Evolutionary conservation across 2,113 vertebrate genomes (phyloP), one percentile per base, ranked within the genome.

Genomic region (Aleadryas rufinucha): DNA sequence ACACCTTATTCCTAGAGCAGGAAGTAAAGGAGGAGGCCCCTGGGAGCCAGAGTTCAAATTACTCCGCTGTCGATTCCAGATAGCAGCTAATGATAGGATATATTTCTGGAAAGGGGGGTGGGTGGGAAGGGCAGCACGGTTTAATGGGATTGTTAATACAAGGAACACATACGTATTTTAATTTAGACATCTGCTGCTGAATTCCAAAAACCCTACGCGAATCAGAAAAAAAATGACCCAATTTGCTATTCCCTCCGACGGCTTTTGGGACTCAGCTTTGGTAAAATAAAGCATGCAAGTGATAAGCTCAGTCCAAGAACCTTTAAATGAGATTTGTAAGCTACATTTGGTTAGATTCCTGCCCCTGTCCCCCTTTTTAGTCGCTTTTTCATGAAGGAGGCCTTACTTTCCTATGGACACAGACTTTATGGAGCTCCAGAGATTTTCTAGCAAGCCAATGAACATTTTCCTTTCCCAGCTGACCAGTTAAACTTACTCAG

Each of bases 11-110:
- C 98, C 98, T 98, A 96, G 97, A 99, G 98, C 98, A 99, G 99
- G 98, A 99, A 98, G 98, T 99, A 99, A 99, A 99, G 98, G 98
- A 99, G 98, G 98, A 98, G 98, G 98, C 99, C 98, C 98, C 87
- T 97, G 99, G 99, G 99, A 99, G 97, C 96, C 97, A 97, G 98
- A 98, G 98, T 98, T 99, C 98, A 99, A 99, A 99, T 99, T 99
- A 99, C 98, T 98, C 97, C 90, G 95, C 97, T 98, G 98, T 99
- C 98, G 98, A 98, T 98, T 98, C 98, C 97, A 99, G 98, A 99
- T 98, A 98, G 98, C 97, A 63, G 98, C 98, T 99, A 99, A 99
- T 98, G 98, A 99, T 98, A 98, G 98, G 98, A 98, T 97, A 98
- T 95, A 97, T 97, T 97, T 97, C 97, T 95, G 83, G 95, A 97